Percentiles rank a stretch among this genome's conserved stretches.
phyloP scores from a whole-genome alignment of 2,888 invertebrate genomes.

The Macrosoma leucophasiata region DNA sequence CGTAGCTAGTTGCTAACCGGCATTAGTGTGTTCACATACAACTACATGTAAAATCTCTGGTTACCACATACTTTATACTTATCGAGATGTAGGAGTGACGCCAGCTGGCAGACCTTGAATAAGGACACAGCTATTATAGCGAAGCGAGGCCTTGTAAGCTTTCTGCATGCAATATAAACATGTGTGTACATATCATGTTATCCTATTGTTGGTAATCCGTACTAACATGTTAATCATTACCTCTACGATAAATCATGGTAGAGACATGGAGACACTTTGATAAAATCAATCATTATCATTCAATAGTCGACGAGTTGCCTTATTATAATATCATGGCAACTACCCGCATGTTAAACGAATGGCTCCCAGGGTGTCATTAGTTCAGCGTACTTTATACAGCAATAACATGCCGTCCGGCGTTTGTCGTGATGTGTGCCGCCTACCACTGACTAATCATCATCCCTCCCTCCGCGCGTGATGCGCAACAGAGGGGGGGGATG shows the following conservation, averaged over 20 bases:
- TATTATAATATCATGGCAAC: too few species aligned
- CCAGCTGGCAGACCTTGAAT: conserved; percentile 62
- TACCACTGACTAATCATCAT: too few species aligned
- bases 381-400: conserved; percentile 18
- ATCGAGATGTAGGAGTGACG: conserved; percentile 62
- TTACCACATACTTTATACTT: too few species aligned
- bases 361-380: conserved; percentile 13
- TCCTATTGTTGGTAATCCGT: too few species aligned
- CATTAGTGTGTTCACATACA: conserved; percentile 10
- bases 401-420: conserved; percentile 30
- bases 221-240: too few species aligned
- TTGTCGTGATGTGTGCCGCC: conserved; percentile 42
- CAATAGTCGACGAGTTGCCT: too few species aligned
- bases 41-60: conserved; percentile 49
- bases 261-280: too few species aligned
- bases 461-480: too few species aligned
- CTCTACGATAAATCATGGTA: too few species aligned
- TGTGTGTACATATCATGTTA: conserved; percentile 27
- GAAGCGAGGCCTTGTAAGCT: conserved; percentile 58
- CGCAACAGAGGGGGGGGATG: too few species aligned
- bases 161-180: conserved; percentile 45
- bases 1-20: conserved; percentile 11
- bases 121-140: conserved; percentile 67
- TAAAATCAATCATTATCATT: too few species aligned
- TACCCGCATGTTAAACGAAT: too few species aligned